Base-by-base conservation (phyloP, 2,113 vertebrate species). In the Hiodon tergisus region DNA sequence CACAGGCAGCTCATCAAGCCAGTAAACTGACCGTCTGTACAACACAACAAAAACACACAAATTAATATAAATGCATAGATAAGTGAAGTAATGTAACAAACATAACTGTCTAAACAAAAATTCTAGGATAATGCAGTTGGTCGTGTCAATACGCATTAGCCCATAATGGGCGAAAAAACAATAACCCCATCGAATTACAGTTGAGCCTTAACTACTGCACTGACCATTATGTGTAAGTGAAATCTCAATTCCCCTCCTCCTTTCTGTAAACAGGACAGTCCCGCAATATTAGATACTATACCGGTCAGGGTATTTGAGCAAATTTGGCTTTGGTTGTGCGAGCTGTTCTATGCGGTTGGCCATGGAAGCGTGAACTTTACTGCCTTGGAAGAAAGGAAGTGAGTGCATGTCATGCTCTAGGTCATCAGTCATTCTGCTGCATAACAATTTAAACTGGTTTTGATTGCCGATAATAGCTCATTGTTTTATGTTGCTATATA, bases 11-110 rank as follows among this genome's bases (percentile, higher is more conserved):
- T 83, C 61, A 79, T 90, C 89, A 63, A 89, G 79, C 89, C 89
- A 90, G 78, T 90, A 89, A 59, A 89, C 85, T 10, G 89, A 89
- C 2, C 71, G 84, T 73, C 90, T 91, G 78, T n/a, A 66, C 10
- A 69, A 55, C 69, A 71, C 69, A 71, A 55, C 50, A 17, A 8
- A 4, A 16, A 17, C n/a, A 57, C 16, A 69, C 7, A 6, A 47
- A 4, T 16, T 17, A 17, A 71, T 13, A 71, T 69, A 31, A 10
- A 51, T 51, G 50, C 16, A 68, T 16, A 11, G 52, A 68, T 3
- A 68, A 8, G 2, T 52, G 6, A 68, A 52, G 13, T 55, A 4
- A 48, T 11, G 14, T 50, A 31, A 69, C n/a, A 11, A 16, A 52
- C 68, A 11, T 13, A 4, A 52, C 31, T n/a, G 66, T 51, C 52